These are phyloP conservation scores for Microctenopoma stevenorrisi DNA, from an alignment of 2,797 vertebrate species.

Conservation along the genomic window DNA sequence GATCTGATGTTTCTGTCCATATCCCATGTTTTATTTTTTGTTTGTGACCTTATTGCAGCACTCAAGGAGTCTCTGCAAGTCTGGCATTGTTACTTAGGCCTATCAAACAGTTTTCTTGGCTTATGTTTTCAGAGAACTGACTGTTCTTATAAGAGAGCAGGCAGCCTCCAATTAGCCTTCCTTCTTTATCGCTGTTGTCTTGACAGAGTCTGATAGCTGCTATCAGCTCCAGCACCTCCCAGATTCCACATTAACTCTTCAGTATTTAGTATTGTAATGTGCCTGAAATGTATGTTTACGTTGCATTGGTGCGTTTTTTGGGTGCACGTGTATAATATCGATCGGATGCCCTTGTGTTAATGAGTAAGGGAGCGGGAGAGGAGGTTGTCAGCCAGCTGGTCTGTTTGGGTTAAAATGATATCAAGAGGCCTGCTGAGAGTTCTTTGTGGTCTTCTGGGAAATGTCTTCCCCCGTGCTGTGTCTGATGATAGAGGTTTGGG, in stretches of 20 bases:
- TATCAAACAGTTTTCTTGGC: constrained; percentile 32
- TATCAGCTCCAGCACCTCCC: constrained; percentile 48
- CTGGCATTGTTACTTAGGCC: constrained; percentile 16
- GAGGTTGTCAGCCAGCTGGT: constrained; percentile 39
- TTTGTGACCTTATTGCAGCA: constrained; percentile 7
- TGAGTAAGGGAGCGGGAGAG: constrained; percentile 2
- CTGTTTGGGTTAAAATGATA: constrained; percentile 61
- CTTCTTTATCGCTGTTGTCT: constrained; percentile 41
- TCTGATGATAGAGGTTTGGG: constrained; percentile 43
- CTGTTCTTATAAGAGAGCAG: constrained; percentile 38
- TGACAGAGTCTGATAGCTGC: constrained; percentile 40
- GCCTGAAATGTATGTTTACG: background rate
- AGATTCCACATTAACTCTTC: constrained; percentile 26
- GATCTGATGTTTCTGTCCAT: background rate
- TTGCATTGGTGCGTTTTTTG: background rate
- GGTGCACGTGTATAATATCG: constrained; percentile 12
- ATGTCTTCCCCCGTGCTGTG: constrained; percentile 41
- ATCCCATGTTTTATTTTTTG: background rate
- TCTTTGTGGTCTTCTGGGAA: constrained; percentile 50
- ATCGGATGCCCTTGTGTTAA: constrained; percentile 15
- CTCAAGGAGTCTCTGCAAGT: background rate
- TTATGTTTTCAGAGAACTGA: constrained; percentile 25
- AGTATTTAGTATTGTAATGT: background rate
- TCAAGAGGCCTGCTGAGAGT: constrained; percentile 45
- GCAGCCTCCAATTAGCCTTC: constrained; percentile 51